phyloP scores from a whole-genome alignment of 1,140 invertebrate genomes.

The Tetranychus cinnabarinus region DNA sequence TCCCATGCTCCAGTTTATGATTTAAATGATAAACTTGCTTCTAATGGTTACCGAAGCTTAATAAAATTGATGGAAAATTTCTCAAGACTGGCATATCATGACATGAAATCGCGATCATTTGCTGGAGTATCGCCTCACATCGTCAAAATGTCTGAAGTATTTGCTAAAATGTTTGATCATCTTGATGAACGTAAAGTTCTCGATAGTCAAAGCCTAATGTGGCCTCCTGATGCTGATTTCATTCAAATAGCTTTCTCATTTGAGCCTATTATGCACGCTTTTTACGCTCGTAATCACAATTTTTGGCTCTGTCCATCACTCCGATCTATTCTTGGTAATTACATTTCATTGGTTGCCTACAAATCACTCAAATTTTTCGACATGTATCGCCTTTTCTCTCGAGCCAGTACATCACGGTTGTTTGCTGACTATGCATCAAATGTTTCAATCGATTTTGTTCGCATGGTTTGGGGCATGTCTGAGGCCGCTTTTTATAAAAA shows the following conservation, averaged over 20 bases:
- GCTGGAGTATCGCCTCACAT: not conserved
- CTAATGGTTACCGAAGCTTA: not conserved
- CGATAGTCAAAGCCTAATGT: not conserved
- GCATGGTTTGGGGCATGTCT: not conserved
- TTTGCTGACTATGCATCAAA: not conserved
- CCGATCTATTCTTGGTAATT: not conserved
- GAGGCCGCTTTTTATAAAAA: not conserved
- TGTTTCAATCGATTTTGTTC: not conserved
- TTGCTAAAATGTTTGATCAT: not conserved
- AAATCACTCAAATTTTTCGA: not conserved
- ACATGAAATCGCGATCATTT: not conserved
- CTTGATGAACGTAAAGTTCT: not conserved
- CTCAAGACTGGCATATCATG: not conserved
- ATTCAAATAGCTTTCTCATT: not conserved
- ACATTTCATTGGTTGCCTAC: constrained; percentile 2
- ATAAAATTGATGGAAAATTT: not conserved
- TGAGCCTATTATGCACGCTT: not conserved
- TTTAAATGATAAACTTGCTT: not conserved
- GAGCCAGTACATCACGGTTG: not conserved
- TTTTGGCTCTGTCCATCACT: constrained; percentile 4
- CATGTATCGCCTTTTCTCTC: too few species aligned
- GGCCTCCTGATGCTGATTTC: not conserved
- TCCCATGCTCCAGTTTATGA: not conserved
- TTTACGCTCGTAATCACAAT: not conserved
- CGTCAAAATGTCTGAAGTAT: not conserved